Base-by-base conservation (phyloP, 1,140 invertebrate species). In the Ostrea edulis region DNA sequence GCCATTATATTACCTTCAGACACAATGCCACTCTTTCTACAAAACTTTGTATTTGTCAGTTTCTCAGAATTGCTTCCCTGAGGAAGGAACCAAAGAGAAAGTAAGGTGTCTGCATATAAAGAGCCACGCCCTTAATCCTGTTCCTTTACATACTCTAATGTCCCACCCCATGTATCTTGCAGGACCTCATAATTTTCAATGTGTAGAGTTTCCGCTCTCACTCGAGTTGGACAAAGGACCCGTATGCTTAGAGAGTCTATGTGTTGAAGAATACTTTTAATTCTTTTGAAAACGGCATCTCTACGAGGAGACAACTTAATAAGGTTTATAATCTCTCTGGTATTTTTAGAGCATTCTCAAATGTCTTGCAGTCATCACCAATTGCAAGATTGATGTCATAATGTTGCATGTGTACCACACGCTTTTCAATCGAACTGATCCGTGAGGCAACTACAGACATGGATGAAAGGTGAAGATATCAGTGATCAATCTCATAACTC, bases 141-240 rank as follows among this genome's bases (percentile, higher is more conserved):
- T 14, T 84, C 82, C 12, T 68, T 77, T 8, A 84, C 44, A 84
- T 54, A 84, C 35, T 29, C 44, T 25, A 87, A 20, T 53, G 52
- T 51, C 82, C 62, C 35, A 44, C 22, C 88, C 88, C 88, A 89
- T 54, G 87, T 7, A n/a, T 84, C 65, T 54, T 84, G 86, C 9
- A 89, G 53, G 17, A 83, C 53, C 3, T 29, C 17, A 62, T 88
- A 89, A 65, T 86, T 89, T 25, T 54, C n/a, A 20, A 83, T 35
- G 35, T 44, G 35, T 44, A 44, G 35, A 44, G 35, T 2, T 44
- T 44, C 35, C 5, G 35, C 35, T 44, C 35, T 44, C 35, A 44
- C 58, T 17, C 88, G 20, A 2, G 88, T 89, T 20, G 85, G 88
- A 77, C 77, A 86, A 17, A 89, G 22, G 20, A 87, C 20, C 12